Base-by-base conservation (phyloP, 2,113 vertebrate genomes). In the Entelurus aequoreus region DNA sequence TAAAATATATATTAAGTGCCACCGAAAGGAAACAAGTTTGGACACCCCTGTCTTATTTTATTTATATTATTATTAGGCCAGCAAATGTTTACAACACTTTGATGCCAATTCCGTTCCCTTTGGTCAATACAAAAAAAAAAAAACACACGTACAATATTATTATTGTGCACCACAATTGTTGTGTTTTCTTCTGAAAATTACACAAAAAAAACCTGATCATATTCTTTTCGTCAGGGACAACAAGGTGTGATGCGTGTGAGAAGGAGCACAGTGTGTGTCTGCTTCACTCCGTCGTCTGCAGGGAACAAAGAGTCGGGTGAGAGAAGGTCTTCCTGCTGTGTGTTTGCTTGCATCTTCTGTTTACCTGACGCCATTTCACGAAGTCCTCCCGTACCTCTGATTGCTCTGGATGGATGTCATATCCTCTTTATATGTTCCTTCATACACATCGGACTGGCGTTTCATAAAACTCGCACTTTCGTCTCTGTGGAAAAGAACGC, bases 361-460 rank as follows among this genome's bases (percentile, higher is more conserved):
- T 51, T 28, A 89, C 87, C 82, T 82, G 16, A 65, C 65, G 46
- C 71, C 42, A 1, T 69, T 55, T 48, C 71, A 65, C 0, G 70
- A 84, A 46, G 67, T 62, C 44, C 77, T 60, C 58, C 75, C 82
- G 75, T 83, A 88, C 48, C 77, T 84, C 56, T 78, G 84, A 46
- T 90, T 66, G 12, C 85, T 87, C 65, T 75, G 82, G 38, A 89
- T 85, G 55, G 89, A 77, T 8, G 85, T 87, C 0, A 90, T 83
- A 56, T 87, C 84, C 63, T 90, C 86, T 67, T 88, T 88, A 51
- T 76, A 90, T 7, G 66, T 88, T n/a, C 88, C 83, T 50, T 88
- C 78, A 9, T 83, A 90, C 58, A 90, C 68, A 56, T 83, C 82
- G 3, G 87, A 82, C 62, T 83, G 86, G 5, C 88, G 87, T 57